These are phyloP conservation scores for Cephus runcator DNA, from an alignment of 2,888 invertebrate species.

Conservation along the genomic window DNA sequence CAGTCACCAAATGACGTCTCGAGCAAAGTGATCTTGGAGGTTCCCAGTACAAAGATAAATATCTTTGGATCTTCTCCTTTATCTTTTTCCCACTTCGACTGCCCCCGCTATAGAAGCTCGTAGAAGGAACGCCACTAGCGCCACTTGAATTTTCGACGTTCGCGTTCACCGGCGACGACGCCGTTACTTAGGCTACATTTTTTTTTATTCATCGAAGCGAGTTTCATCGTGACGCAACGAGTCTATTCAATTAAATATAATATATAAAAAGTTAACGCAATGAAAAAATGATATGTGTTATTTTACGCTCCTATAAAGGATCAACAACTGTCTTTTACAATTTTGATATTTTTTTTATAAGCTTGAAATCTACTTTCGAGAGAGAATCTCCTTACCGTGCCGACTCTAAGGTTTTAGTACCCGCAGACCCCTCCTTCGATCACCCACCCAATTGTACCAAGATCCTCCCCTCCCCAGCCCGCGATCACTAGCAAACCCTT, in stretches of 20 bases:
- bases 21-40: not conserved
- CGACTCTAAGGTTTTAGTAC: not conserved
- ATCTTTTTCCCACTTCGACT: not conserved
- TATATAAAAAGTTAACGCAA: conserved; percentile 24
- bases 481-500: not conserved
- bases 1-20: not conserved
- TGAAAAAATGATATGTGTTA: conserved; percentile 51
- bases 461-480: not conserved
- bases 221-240: conserved; percentile 18
- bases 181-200: not conserved
- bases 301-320: conserved; percentile 43
- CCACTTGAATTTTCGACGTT: not conserved
- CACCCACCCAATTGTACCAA: not conserved
- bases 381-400: not conserved
- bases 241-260: conserved; percentile 19
- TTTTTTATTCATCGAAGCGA: not conserved
- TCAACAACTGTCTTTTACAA: conserved; percentile 29
- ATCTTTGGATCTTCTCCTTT: not conserved
- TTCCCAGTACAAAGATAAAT: not conserved
- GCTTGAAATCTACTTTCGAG: not conserved
- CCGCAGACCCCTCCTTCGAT: not conserved
- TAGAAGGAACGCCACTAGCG: not conserved
- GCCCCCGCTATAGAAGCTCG: not conserved
- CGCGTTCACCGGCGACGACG: not conserved
- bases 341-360: not conserved